phyloP scores from a whole-genome alignment of 1,140 invertebrate species.

The Pinna nobilis region DNA sequence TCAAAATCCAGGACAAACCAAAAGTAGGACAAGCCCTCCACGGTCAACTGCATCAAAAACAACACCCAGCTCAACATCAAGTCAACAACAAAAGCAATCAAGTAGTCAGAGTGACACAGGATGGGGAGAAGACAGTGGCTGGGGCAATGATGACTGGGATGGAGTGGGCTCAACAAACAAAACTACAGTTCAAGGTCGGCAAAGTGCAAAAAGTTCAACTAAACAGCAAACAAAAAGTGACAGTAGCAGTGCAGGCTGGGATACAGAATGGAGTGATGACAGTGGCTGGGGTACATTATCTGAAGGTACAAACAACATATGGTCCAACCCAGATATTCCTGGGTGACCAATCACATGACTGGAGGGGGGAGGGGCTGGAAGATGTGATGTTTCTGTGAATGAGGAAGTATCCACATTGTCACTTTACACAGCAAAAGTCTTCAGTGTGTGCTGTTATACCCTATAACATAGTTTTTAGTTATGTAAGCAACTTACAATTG shows the following conservation, averaged over 20 bases:
- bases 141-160: constrained; percentile 47
- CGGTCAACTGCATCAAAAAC: constrained; percentile 16
- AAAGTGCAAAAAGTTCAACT: not conserved
- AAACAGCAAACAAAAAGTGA: constrained; percentile 1
- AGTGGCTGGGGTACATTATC: constrained; percentile 11
- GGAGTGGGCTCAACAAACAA: constrained; percentile 26
- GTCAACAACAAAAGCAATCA: constrained; percentile 15
- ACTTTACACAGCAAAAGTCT: no score
- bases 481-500: no score
- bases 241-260: not conserved
- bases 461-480: no score
- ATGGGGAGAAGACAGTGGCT: constrained; percentile 51
- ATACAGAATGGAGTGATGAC: constrained; percentile 8
- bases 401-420: no score
- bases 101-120: constrained; percentile 36
- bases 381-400: no score
- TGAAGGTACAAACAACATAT: not conserved
- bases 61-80: not conserved
- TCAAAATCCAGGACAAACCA: constrained; percentile 4
- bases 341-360: no score
- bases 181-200: constrained; percentile 26
- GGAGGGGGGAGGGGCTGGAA: no score
- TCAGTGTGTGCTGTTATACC: no score
- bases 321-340: no score
- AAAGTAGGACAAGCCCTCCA: constrained; percentile 9